These are phyloP conservation scores for Drepanosiphum platanoidis DNA, from an alignment of 2,888 invertebrate genomes.

Conservation along the genomic window DNA sequence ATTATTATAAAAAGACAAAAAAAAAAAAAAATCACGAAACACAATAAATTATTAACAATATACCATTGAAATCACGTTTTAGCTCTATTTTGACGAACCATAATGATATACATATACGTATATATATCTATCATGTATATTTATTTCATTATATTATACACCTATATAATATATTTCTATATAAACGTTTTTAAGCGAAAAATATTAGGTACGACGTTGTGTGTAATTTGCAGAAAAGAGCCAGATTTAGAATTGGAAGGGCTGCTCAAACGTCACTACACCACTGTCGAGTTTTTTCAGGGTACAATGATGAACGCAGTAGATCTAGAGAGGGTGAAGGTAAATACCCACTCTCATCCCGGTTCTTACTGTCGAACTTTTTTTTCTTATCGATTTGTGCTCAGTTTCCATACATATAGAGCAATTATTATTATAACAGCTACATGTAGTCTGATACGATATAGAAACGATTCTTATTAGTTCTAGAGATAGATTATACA, in stretches of 20 bases:
- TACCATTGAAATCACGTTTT: slow-evolving; percentile 28
- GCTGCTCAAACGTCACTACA: slow-evolving; percentile 99
- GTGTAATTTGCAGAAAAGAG: slow-evolving; percentile 85
- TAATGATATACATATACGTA: slow-evolving; percentile 11
- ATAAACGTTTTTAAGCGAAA: slow-evolving; percentile 32
- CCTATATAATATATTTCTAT: neutral
- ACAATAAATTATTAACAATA: slow-evolving; percentile 17
- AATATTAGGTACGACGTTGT: slow-evolving; percentile 54
- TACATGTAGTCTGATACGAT: slow-evolving; percentile 54
- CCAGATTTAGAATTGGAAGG: slow-evolving; percentile 99
- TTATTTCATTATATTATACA: neutral
- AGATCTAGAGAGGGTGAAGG: slow-evolving; percentile 99
- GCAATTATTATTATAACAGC: slow-evolving; percentile 50
- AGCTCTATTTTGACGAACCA: slow-evolving; percentile 4
- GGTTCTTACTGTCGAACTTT: slow-evolving; percentile 40
- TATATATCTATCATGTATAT: neutral
- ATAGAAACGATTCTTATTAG: slow-evolving; percentile 59
- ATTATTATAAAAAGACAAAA: neutral
- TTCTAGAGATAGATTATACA: slow-evolving; percentile 36
- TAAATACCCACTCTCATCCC: slow-evolving; percentile 68
- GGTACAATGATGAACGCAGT: slow-evolving; percentile 99
- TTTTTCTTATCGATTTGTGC: slow-evolving; percentile 51
- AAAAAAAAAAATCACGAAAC: neutral
- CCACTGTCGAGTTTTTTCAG: slow-evolving; percentile 99
- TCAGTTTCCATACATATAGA: slow-evolving; percentile 51